Evolutionary conservation across 1,140 invertebrate species (phyloP).

Genomic region (Orussus abietinus): DNA sequence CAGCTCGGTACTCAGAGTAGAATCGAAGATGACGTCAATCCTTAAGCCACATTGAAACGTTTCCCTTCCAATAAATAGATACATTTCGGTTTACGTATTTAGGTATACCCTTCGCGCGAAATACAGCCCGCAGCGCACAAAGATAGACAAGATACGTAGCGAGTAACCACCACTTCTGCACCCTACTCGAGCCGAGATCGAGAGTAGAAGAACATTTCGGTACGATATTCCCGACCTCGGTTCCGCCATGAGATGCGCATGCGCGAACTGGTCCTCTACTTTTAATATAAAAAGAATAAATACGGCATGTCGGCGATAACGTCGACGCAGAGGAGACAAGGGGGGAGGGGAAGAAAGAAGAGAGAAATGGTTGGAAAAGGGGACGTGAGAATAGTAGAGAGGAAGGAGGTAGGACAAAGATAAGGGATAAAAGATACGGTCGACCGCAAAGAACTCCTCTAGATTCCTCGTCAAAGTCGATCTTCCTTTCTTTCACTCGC

Average conservation of each 20-base stretch:
- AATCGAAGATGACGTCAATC: constrained; percentile 17
- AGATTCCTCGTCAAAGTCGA: no score
- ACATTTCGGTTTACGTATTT: constrained; percentile 18
- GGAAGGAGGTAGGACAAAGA: no score
- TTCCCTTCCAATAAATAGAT: constrained; percentile 20
- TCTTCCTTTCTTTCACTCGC: no score
- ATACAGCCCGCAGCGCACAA: no score
- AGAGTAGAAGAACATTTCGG: background rate
- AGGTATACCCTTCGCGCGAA: no score
- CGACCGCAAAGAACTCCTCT: no score
- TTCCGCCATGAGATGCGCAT: no score
- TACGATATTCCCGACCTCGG: no score
- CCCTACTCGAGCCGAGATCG: constrained; percentile 5
- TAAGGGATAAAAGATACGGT: no score
- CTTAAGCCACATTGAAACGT: constrained; percentile 17
- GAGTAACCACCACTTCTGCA: background rate
- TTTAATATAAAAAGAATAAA: constrained; percentile 1
- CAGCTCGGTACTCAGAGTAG: no score
- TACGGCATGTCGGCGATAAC: background rate
- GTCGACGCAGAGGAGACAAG: background rate
- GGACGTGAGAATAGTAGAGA: no score
- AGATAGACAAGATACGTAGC: constrained; percentile 17
- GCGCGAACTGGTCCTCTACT: background rate
- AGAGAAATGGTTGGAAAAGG: background rate
- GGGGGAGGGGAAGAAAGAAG: background rate